phyloP scores from a whole-genome alignment of 2,888 invertebrate species.

The Agonum fuliginosum region DNA sequence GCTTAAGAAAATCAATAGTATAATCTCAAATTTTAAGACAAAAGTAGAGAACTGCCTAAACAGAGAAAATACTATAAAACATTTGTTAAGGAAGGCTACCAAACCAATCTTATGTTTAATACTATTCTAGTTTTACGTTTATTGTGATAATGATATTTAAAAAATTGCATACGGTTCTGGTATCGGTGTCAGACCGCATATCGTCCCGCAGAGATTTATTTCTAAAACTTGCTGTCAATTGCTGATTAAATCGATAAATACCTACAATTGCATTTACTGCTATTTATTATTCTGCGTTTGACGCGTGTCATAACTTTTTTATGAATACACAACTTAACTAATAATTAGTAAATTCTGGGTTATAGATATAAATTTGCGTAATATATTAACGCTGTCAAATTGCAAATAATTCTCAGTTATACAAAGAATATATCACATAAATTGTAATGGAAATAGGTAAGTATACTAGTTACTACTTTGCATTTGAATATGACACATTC shows the following conservation, averaged over 20 bases:
- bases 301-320: background rate
- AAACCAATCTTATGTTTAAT: no score
- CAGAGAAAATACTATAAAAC: no score
- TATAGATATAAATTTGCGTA: constrained; percentile 8
- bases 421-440: constrained; percentile 26
- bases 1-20: no score
- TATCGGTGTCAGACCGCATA: no score
- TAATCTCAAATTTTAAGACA: no score
- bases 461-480: constrained; percentile 7
- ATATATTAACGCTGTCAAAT: constrained; percentile 20
- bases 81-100: no score
- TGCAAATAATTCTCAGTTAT: background rate
- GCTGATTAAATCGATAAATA: constrained; percentile 51
- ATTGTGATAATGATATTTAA: no score
- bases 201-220: constrained; percentile 36
- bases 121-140: no score
- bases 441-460: constrained; percentile 15
- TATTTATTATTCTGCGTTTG: constrained; percentile 28
- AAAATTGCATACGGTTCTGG: no score
- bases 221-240: constrained; percentile 39
- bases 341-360: constrained; percentile 43
- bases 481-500: no score
- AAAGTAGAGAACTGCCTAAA: no score
- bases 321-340: background rate
- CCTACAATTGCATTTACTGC: constrained; percentile 12